Evolutionary conservation across 2,888 invertebrate genomes (phyloP), one percentile per base, ranked within the genome.

Genomic region (Poecilus cupreus): DNA sequence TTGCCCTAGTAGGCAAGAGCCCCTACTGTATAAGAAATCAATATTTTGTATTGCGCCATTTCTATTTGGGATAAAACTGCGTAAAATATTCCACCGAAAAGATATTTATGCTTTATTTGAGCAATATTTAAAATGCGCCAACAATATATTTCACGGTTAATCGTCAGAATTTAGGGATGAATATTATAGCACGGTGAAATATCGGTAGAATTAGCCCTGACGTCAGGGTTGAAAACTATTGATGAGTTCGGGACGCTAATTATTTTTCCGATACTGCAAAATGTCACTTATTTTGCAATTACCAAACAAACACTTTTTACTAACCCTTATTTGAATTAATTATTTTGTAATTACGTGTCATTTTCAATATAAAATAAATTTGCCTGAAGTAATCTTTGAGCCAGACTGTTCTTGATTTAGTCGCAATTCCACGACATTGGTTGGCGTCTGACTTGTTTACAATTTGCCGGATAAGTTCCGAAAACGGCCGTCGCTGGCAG

Each of bases 201-300:
- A 22, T 54, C 13, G 26, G 16, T 18, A 3, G 2, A 32, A 26
- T 60, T 26, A 16, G n/a, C 51, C 8, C 6, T 60, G 32, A 26
- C 32, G 60, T 60, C 60, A 60, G 60, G 60, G 60, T n/a, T 60
- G 24, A 60, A 32, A 60, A 32, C 13, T 32, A 60, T 60, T 13
- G 5, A 13, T 24, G 13, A 22, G 57, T 10, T 11, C 20, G 10
- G 32, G 60, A 24, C 32, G 10, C 60, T 60, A 60, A 60, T 60
- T 60, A 60, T 60, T 60, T 54, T 60, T 60, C 60, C 60, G 10
- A 60, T 60, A 60, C n/a, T 6, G 60, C 26, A 60, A 60, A 60
- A 60, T 24, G 60, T 26, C 60, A 60, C 26, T 60, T 26, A 26
- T 60, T 26, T 32, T 60, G 26, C 16, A 54, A 22, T 54, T 54